Conservation (phyloP, 2,888 invertebrate genomes). For the Podotricha telesiphe region DNA sequence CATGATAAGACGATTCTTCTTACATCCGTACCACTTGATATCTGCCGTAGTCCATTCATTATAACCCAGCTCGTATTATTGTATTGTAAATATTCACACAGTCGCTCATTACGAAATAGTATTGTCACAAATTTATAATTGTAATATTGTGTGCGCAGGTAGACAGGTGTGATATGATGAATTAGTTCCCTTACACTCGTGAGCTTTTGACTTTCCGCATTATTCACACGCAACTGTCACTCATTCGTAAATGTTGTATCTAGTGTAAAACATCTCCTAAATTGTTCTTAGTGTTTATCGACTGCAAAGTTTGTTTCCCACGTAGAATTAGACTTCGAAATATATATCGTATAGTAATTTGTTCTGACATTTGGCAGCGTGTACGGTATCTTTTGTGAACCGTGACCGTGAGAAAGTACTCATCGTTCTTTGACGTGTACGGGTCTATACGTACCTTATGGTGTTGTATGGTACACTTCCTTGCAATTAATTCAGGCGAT, state of each 20-base stretch:
- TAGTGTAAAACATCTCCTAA: not conserved
- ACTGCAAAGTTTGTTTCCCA: conserved; percentile 26
- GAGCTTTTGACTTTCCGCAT: conserved; percentile 66
- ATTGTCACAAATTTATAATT: conserved; percentile 55
- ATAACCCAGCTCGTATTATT: conserved; percentile 30
- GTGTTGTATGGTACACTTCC: conserved; percentile 65
- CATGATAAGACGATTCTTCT: conserved; percentile 44
- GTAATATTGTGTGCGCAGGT: conserved; percentile 55
- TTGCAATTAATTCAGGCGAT: conserved; percentile 79
- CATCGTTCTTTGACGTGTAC: conserved; percentile 50
- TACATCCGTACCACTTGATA: conserved; percentile 41
- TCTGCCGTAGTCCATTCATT: conserved; percentile 16
- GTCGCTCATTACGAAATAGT: conserved; percentile 37
- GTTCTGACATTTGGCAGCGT: conserved; percentile 43
- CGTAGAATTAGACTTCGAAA: conserved; percentile 20
- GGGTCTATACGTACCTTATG: conserved; percentile 63
- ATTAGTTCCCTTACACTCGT: conserved; percentile 61
- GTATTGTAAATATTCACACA: conserved; percentile 40
- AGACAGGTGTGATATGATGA: conserved; percentile 75
- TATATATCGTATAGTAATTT: conserved; percentile 40
- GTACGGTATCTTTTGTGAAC: conserved; percentile 30
- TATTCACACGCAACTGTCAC: conserved; percentile 60
- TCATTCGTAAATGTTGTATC: conserved; percentile 26
- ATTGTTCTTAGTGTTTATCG: not conserved
- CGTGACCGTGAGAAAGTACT: conserved; percentile 69